Evolutionary conservation across 2,888 invertebrate genomes (phyloP).

Genomic region (Stenodera caucasica): DNA sequence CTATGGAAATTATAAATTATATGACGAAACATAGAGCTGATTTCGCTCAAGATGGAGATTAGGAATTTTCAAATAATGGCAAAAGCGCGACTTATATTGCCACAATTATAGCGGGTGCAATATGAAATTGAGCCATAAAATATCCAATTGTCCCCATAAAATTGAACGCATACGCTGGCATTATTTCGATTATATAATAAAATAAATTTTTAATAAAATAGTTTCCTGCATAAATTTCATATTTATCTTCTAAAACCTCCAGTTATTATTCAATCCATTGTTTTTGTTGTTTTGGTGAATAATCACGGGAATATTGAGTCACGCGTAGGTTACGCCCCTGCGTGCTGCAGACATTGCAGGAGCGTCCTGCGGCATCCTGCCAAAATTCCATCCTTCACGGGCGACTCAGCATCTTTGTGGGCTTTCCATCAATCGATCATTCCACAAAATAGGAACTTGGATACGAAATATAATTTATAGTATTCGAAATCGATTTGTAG

Average conservation of each 20-base stretch:
- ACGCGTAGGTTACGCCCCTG: constrained; percentile 1
- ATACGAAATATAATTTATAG: too few relatives aligned
- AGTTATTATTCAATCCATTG: background rate
- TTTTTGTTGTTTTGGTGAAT: too few relatives aligned
- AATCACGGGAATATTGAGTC: background rate
- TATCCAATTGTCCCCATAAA: background rate
- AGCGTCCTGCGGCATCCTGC: constrained; percentile 23
- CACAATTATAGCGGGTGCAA: too few relatives aligned
- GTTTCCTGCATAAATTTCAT: background rate
- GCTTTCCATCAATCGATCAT: background rate
- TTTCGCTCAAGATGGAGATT: too few relatives aligned
- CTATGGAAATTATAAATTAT: background rate
- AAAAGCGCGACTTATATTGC: too few relatives aligned
- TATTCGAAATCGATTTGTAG: too few relatives aligned
- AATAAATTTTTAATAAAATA: background rate
- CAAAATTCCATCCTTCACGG: constrained; percentile 15
- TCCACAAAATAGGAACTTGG: background rate
- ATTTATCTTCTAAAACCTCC: background rate
- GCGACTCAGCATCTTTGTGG: background rate
- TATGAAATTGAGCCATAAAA: background rate
- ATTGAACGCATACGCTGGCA: background rate
- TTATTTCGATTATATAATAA: background rate
- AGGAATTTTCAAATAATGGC: too few relatives aligned
- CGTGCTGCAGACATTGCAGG: constrained; percentile 14
- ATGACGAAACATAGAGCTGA: background rate